Percentiles rank a stretch among this genome's conserved stretches.
phyloP scores from a whole-genome alignment of 2,113 vertebrate species.

The Cyanocitta stelleri region DNA sequence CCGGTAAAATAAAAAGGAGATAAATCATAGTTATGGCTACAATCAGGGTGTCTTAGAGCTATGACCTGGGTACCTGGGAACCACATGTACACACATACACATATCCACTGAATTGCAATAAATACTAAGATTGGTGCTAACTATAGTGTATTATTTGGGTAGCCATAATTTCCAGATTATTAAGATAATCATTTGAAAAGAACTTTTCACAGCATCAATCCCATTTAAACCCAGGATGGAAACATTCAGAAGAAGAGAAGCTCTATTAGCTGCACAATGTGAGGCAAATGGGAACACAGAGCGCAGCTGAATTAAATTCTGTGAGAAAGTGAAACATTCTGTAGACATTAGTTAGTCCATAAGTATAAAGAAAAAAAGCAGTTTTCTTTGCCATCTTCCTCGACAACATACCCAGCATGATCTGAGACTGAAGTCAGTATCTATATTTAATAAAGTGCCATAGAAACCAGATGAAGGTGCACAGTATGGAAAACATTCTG shows the following conservation, averaged over 20 bases:
- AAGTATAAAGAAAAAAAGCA: background rate
- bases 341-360: background rate
- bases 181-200: constrained; percentile 65
- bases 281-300: constrained; percentile 49
- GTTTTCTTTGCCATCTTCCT: background rate
- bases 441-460: background rate
- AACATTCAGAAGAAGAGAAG: constrained; percentile 50
- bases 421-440: background rate
- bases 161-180: constrained; percentile 65
- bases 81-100: background rate
- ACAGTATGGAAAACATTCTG: background rate
- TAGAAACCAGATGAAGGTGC: background rate
- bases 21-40: constrained; percentile 41
- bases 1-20: constrained; percentile 28
- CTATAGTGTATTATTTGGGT: background rate
- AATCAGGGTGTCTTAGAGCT: background rate
- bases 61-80: background rate
- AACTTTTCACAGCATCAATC: constrained; percentile 65
- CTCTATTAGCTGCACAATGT: constrained; percentile 56
- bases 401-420: background rate
- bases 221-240: constrained; percentile 63
- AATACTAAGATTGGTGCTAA: background rate
- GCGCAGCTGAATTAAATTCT: background rate
- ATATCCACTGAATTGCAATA: constrained; percentile 6
- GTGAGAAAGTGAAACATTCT: background rate